Percentiles rank a stretch among this genome's conserved stretches.
phyloP scores from a whole-genome alignment of 1,140 invertebrate species.

The Asobara japonica region DNA sequence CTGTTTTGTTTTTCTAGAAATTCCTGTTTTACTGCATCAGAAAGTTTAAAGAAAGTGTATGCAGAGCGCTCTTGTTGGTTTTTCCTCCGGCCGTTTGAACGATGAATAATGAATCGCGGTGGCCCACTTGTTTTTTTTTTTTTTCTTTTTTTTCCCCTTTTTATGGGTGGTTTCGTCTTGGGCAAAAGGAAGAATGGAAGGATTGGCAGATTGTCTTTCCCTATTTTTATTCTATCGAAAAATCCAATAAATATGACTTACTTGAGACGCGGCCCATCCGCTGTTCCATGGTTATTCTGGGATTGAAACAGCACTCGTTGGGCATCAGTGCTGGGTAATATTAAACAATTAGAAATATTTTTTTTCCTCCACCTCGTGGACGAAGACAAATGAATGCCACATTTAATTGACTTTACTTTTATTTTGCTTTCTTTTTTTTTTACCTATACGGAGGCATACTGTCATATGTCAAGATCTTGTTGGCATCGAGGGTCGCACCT shows the following conservation, averaged over 20 bases:
- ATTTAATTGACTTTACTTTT: too few species aligned
- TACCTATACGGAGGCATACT: slow-evolving; percentile 85
- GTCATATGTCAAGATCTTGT: slow-evolving; percentile 83
- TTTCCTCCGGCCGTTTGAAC: slow-evolving; percentile 29
- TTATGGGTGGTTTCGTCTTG: not conserved
- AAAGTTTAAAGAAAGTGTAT: slow-evolving; percentile 33
- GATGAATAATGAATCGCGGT: slow-evolving; percentile 32
- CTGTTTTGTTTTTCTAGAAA: not conserved
- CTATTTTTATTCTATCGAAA: not conserved
- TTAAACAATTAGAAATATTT: slow-evolving; percentile 27
- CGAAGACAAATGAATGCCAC: not conserved
- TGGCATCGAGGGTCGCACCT: slow-evolving; percentile 74
- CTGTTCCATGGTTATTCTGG: slow-evolving; percentile 74
- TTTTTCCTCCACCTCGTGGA: not conserved
- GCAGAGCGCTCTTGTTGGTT: slow-evolving; percentile 31
- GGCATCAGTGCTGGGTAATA: slow-evolving; percentile 72
- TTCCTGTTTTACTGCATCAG: not conserved
- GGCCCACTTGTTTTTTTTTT: slow-evolving; percentile 13
- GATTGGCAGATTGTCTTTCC: slow-evolving; percentile 1
- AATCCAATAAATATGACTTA: slow-evolving; percentile 53
- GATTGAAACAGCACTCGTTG: slow-evolving; percentile 78
- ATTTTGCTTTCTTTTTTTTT: slow-evolving; percentile 28
- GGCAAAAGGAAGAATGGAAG: not conserved
- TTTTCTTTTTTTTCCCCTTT: slow-evolving; percentile 5
- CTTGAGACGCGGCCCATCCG: slow-evolving; percentile 70